Evolutionary conservation across 2,888 invertebrate species (phyloP), one percentile per base, ranked within the genome.

Genomic region (Mythimna pallens): DNA sequence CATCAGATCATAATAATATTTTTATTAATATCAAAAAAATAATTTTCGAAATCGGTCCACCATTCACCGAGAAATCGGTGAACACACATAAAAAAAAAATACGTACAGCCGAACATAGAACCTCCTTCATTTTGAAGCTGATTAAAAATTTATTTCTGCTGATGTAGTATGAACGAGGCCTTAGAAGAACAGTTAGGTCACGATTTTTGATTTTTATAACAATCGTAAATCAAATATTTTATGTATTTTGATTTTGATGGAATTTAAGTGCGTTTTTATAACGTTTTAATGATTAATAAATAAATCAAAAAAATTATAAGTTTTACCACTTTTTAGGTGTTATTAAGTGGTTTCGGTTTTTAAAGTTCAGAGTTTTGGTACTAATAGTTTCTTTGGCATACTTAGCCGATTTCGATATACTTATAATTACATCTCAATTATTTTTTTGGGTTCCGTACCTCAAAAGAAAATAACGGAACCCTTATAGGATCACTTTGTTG

Each of bases 151-250:
- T 14, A 47, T 20, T 47, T 47, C 7, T 17, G 17, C 17, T 47
- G 47, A 17, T 17, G 17, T 20, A 7, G 14, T 30, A 10, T 65
- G 22, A 0, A 30, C 0, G n/a, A 22, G 10, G 36, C n/a, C 9
- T 63, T 30, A 25, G 0, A 25, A 20, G 20, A 40, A 59, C 75
- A 43, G 62, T 54, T 64, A 55, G 25, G 14, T 40, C 36, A 34
- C 40, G 54, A 67, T 61, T 59, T 14, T 8, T 34, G 20, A 70
- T 59, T 71, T 73, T 68, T 22, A 62, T 4, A 50, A 9, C 36
- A 20, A 70, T 63, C 52, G 40, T 83, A 72, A 70, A 67, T 72
- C 64, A 63, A 65, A 47, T 36, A 40, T 50, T 70, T 81, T 79
- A 83, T 4, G 40, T 25, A n/a, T 65, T 54, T 12, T 58, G 14